phyloP scores from a whole-genome alignment of 2,797 vertebrate genomes.

The Micromesistius poutassou region DNA sequence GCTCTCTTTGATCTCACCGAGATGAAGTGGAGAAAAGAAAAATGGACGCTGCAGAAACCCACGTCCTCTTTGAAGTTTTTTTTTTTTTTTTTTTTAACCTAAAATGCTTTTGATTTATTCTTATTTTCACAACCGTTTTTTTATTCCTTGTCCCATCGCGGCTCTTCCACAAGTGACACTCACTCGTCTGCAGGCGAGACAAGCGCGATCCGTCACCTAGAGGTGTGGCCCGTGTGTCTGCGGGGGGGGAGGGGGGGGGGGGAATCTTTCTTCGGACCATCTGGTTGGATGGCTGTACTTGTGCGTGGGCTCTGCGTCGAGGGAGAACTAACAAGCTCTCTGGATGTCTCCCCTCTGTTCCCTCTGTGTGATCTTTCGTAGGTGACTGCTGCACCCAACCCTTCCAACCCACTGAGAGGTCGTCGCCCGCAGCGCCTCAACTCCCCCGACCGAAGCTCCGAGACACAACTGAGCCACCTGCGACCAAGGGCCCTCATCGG shows the following conservation, averaged over 20 bases:
- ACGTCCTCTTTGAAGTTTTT: neutral
- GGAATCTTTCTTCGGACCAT: neutral
- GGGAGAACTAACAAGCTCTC: neutral
- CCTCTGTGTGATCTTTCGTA: neutral
- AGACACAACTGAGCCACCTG: neutral
- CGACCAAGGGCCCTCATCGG: neutral
- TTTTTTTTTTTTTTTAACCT: neutral
- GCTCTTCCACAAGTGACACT: neutral
- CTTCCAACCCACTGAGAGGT: neutral
- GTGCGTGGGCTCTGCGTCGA: neutral
- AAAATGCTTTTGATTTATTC: conserved; percentile 5
- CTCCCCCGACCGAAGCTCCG: neutral
- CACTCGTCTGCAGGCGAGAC: neutral
- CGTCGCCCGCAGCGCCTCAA: neutral
- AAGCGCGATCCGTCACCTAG: neutral
- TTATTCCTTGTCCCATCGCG: neutral
- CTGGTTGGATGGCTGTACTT: neutral
- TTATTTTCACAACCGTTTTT: neutral
- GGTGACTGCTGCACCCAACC: neutral
- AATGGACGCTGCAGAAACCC: neutral
- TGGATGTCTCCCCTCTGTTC: neutral
- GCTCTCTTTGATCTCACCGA: neutral
- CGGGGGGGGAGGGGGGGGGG: neutral
- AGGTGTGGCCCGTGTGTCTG: neutral
- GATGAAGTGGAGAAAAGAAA: neutral